These are phyloP conservation scores for Orthochromis indermauri DNA, from an alignment of 2,113 vertebrate genomes.

Conservation along the genomic window DNA sequence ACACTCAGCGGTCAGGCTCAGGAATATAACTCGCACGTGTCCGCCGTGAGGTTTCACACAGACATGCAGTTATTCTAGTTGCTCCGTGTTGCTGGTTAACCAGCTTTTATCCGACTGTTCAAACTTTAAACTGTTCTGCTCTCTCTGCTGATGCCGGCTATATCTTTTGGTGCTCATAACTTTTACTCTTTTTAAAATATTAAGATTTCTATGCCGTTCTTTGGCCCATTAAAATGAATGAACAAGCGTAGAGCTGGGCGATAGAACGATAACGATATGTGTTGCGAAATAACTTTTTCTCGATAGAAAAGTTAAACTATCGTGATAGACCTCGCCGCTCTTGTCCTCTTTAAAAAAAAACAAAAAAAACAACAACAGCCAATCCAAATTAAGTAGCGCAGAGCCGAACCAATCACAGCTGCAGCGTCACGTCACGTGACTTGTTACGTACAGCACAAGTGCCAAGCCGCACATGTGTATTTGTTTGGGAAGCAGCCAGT, in stretches of 20 bases:
- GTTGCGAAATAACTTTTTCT: accelerated
- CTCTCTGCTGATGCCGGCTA: background rate
- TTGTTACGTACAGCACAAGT: too few relatives aligned
- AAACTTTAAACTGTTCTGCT: background rate
- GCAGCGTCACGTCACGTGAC: too few relatives aligned
- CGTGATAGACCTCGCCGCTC: accelerated
- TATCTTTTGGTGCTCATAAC: background rate
- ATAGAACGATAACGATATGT: background rate
- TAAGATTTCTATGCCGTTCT: accelerated
- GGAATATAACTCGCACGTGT: background rate
- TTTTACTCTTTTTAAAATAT: background rate
- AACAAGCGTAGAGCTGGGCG: background rate
- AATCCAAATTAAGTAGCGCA: background rate
- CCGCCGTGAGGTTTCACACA: background rate
- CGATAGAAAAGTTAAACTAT: accelerated
- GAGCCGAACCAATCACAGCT: too few relatives aligned
- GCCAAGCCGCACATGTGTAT: too few relatives aligned
- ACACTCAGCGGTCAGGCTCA: background rate
- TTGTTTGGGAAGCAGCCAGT: too few relatives aligned
- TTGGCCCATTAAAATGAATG: background rate
- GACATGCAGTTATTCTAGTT: background rate
- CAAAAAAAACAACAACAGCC: background rate
- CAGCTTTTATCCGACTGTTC: background rate
- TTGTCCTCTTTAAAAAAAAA: background rate
- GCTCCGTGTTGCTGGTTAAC: background rate